A percentile compares a stretch with the other conserved stretches of the same genome.
phyloP scores from a whole-genome alignment of 2,113 vertebrate genomes.

The Daphoenositta chrysoptera region DNA sequence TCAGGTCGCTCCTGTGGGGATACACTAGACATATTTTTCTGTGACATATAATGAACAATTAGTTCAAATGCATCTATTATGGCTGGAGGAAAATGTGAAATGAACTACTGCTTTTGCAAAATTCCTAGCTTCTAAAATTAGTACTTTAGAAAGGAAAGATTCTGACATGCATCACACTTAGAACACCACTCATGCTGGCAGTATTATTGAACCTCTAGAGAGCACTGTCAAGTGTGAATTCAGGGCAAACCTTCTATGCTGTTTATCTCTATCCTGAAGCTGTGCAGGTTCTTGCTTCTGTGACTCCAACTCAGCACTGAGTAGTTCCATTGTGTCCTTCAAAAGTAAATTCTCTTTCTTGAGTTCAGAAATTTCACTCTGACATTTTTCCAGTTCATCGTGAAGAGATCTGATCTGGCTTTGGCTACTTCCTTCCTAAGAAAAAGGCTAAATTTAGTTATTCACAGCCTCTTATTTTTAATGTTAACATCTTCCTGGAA shows the following conservation, averaged over 20 bases:
- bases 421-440: constrained; percentile 81
- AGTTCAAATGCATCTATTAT: background rate
- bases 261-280: constrained; percentile 78
- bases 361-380: constrained; percentile 74
- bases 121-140: background rate
- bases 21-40: background rate
- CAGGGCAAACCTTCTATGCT: constrained; percentile 73
- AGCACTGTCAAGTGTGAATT: background rate
- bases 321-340: constrained; percentile 75
- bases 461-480: background rate
- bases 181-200: background rate
- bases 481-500: background rate
- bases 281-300: constrained; percentile 80
- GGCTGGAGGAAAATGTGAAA: background rate
- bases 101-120: background rate
- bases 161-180: background rate
- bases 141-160: background rate
- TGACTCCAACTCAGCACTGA: constrained; percentile 73
- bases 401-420: constrained; percentile 80
- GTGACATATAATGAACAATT: background rate
- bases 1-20: background rate
- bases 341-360: constrained; percentile 82
- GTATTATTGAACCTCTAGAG: background rate
- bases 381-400: constrained; percentile 76
- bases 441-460: background rate